These are phyloP conservation scores for Tauraco hartlaubi DNA, from an alignment of 2,797 vertebrate genomes.

Conservation along the genomic window DNA sequence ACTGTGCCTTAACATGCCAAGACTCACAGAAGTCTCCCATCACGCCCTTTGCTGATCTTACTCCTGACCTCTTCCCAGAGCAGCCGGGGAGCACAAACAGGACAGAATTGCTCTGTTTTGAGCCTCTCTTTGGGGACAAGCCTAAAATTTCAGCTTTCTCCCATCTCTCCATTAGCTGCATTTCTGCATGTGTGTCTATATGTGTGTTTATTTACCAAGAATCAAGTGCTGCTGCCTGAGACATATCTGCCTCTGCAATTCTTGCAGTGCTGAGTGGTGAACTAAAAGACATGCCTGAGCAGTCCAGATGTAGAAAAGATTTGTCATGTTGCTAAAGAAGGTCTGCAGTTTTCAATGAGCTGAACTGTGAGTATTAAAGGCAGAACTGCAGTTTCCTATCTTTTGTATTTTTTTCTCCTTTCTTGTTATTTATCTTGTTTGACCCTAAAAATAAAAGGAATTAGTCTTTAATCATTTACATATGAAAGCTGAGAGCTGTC, in stretches of 20 bases:
- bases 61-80: background rate
- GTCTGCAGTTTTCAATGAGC: background rate
- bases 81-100: background rate
- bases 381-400: background rate
- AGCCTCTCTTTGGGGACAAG: background rate
- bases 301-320: background rate
- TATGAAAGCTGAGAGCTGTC: background rate
- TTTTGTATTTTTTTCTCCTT: background rate
- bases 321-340: background rate
- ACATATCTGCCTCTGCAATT: background rate
- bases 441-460: background rate
- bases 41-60: rapidly evolving
- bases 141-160: background rate
- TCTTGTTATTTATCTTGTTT: background rate
- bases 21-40: background rate
- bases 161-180: background rate
- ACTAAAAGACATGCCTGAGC: background rate
- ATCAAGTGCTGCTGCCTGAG: background rate
- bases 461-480: background rate
- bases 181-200: background rate
- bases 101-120: background rate
- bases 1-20: background rate
- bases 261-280: background rate
- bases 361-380: background rate
- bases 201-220: background rate